Conservation (phyloP, 2,113 vertebrate genomes). For the Hoplias malabaricus region DNA sequence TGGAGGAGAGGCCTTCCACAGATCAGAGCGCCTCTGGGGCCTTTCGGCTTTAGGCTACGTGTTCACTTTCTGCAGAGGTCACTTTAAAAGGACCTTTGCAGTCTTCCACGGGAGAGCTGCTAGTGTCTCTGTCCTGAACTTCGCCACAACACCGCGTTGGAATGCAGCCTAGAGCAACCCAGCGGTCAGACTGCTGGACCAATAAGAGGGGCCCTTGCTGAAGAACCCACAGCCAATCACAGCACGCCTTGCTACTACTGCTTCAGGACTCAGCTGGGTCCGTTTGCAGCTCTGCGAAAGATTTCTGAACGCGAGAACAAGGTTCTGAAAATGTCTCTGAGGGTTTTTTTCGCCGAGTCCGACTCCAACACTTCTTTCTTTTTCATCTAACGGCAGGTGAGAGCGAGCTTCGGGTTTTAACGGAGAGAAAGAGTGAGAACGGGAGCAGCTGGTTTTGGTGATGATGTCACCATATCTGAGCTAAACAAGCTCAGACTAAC, state of each 20-base stretch:
- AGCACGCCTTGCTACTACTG: conserved; percentile 40
- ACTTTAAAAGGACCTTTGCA: not conserved
- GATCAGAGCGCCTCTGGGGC: not conserved
- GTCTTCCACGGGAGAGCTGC: not conserved
- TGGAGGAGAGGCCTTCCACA: not conserved
- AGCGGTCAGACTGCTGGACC: conserved; percentile 20
- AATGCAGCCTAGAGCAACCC: not conserved
- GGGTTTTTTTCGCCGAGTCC: conserved; percentile 44
- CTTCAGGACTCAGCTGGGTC: not conserved
- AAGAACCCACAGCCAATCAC: conserved; percentile 59
- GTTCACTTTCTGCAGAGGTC: not conserved
- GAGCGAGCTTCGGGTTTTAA: conserved; percentile 5
- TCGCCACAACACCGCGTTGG: not conserved
- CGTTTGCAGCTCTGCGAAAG: conserved; percentile 12
- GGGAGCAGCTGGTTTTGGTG: not conserved
- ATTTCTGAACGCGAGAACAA: conserved; percentile 21
- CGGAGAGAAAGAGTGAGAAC: not conserved
- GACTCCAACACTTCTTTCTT: conserved; percentile 39
- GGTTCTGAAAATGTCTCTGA: conserved; percentile 56
- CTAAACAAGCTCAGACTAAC: not conserved
- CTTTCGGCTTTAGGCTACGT: not conserved
- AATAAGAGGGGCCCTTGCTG: conserved; percentile 53
- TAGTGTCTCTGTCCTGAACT: not conserved
- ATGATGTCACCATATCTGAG: conserved; percentile 17
- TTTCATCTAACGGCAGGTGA: conserved; percentile 76